These are phyloP conservation scores for Drosophila ficusphila DNA, from an alignment of 1,140 invertebrate genomes.

Conservation along the genomic window DNA sequence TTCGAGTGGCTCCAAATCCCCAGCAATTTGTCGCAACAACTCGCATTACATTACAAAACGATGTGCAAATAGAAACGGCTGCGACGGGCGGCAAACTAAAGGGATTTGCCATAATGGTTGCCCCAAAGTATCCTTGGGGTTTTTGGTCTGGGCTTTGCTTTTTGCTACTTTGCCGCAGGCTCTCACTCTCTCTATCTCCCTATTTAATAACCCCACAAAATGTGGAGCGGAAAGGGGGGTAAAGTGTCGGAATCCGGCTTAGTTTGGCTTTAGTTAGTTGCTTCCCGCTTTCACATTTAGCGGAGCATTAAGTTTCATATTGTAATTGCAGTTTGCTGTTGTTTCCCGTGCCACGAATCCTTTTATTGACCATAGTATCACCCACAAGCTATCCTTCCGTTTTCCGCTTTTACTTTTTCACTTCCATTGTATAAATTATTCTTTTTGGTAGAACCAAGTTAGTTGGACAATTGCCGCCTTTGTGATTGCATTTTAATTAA, in stretches of 20 bases:
- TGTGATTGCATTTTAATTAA: constrained; percentile 38
- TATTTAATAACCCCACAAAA: constrained; percentile 51
- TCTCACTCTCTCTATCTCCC: constrained; percentile 8
- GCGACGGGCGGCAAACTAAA: constrained; percentile 59
- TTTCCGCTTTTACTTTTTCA: constrained; percentile 7
- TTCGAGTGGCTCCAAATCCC: constrained; percentile 65
- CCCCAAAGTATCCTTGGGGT: constrained; percentile 50
- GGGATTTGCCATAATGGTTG: constrained; percentile 67
- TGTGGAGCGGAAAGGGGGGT: background rate
- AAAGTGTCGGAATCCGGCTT: constrained; percentile 14
- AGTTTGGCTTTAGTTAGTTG: constrained; percentile 30
- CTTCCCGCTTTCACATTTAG: constrained; percentile 23
- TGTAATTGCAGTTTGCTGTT: constrained; percentile 25
- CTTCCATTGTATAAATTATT: constrained; percentile 27
- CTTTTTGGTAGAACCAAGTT: background rate
- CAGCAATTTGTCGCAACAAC: constrained; percentile 78
- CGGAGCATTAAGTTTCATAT: constrained; percentile 24
- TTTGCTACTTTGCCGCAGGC: constrained; percentile 29
- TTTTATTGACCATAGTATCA: constrained; percentile 19
- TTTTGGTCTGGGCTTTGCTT: constrained; percentile 30
- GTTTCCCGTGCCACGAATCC: background rate
- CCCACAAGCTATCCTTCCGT: background rate
- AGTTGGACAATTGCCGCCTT: constrained; percentile 13
- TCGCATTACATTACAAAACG: constrained; percentile 80
- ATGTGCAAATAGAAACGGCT: constrained; percentile 74